A percentile compares a stretch with the other conserved stretches of the same genome.
These are phyloP conservation scores for Anolis carolinensis DNA, from an alignment of 2,113 vertebrate species.

Conservation along the genomic window DNA sequence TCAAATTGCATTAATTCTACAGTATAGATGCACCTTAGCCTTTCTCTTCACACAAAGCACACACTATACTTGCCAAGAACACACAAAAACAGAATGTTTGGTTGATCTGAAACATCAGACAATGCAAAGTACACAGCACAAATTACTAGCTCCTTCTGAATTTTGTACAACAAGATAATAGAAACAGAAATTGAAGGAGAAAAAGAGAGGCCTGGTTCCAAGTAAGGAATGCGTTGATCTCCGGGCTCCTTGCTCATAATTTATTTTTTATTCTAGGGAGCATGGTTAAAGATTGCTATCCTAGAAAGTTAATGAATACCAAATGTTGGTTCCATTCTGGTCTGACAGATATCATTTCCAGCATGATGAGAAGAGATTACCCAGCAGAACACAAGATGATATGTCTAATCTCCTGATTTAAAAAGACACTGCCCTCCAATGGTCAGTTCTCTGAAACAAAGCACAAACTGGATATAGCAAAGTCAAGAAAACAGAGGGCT, in stretches of 20 bases:
- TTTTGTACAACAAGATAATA: not conserved
- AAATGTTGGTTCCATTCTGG: conserved; percentile 37
- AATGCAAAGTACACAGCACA: not conserved
- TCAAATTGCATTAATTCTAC: too few species aligned
- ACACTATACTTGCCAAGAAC: not conserved
- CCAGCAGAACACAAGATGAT: conserved; percentile 60
- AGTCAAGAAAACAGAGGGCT: conserved; percentile 27
- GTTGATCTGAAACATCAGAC: conserved; percentile 14
- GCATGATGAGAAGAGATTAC: conserved; percentile 61
- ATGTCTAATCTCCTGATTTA: conserved; percentile 58
- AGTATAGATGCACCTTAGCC: too few species aligned
- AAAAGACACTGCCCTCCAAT: conserved; percentile 48
- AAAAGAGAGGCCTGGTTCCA: not conserved
- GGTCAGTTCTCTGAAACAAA: conserved; percentile 45
- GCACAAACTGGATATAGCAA: conserved; percentile 19
- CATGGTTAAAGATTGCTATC: conserved; percentile 42
- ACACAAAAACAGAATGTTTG: not conserved
- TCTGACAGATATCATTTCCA: conserved; percentile 49
- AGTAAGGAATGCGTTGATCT: conserved; percentile 37
- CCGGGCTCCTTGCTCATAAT: conserved; percentile 49
- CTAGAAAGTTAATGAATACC: conserved; percentile 52
- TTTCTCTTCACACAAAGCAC: not conserved
- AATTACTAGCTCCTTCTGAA: not conserved
- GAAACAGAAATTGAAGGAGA: conserved; percentile 11
- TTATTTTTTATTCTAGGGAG: conserved; percentile 39